These are phyloP conservation scores for Dasyornis broadbenti DNA, from an alignment of 2,113 vertebrate genomes.

Conservation along the genomic window DNA sequence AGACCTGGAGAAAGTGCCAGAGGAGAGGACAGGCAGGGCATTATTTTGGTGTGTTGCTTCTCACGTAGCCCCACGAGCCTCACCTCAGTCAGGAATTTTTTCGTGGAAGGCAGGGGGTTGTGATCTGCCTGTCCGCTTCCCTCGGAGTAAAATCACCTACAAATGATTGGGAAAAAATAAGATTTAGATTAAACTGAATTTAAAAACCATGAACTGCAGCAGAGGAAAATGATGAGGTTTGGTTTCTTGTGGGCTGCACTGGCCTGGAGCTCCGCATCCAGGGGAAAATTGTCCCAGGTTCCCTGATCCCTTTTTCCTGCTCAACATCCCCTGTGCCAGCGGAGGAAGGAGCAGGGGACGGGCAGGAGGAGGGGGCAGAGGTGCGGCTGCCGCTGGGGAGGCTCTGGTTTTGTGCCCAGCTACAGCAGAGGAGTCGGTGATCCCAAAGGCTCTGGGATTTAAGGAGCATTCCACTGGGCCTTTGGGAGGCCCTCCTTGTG, in stretches of 20 bases:
- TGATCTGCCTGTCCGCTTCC: not conserved
- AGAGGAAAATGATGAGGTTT: not conserved
- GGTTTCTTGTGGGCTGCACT: not conserved
- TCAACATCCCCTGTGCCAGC: rapidly evolving
- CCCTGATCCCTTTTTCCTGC: rapidly evolving
- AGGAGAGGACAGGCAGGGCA: not conserved
- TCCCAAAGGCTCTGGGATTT: not conserved
- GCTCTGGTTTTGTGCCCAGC: not conserved
- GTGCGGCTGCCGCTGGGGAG: not conserved
- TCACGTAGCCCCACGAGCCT: not conserved
- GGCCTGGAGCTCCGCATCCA: not conserved
- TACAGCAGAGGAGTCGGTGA: not conserved
- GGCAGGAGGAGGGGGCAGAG: not conserved
- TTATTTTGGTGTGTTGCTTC: not conserved
- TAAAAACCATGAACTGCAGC: not conserved
- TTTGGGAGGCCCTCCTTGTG: not conserved
- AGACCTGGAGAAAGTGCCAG: conserved; percentile 43
- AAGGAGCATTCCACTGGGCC: not conserved
- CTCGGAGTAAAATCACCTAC: not conserved
- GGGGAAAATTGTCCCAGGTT: not conserved
- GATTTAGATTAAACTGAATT: not conserved
- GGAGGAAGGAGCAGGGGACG: not conserved
- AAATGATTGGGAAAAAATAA: not conserved
- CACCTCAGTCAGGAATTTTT: conserved; percentile 15
- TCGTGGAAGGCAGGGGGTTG: not conserved